These are phyloP conservation scores for Muscina levida DNA, from an alignment of 2,888 invertebrate species.

Conservation along the genomic window DNA sequence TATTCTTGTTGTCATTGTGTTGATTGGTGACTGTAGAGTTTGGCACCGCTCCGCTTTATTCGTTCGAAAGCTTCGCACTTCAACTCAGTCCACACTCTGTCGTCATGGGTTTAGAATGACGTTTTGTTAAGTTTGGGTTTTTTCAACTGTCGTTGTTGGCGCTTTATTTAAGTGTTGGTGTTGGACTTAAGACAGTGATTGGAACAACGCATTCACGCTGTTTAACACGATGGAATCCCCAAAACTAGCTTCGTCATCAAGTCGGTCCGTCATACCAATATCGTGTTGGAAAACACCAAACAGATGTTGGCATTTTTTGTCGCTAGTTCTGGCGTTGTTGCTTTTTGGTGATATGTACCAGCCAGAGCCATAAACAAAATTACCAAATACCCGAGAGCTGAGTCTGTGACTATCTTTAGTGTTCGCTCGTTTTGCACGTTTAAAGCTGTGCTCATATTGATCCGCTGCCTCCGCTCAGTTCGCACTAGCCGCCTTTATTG, in stretches of 20 bases:
- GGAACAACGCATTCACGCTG: conserved; percentile 8
- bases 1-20: no score
- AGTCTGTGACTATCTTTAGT: background rate
- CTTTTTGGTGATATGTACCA: no score
- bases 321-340: conserved; percentile 13
- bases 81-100: background rate
- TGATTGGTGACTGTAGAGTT: no score
- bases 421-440: background rate
- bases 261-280: conserved; percentile 31
- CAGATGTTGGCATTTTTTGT: conserved; percentile 38
- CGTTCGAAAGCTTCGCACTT: conserved; percentile 24
- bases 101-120: conserved; percentile 46
- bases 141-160: conserved; percentile 2
- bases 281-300: conserved; percentile 13
- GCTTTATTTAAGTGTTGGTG: background rate
- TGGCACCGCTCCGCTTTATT: no score
- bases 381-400: background rate
- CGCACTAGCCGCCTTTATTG: conserved; percentile 29
- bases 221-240: conserved; percentile 56
- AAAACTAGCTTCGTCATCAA: conserved; percentile 60
- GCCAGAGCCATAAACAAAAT: conserved; percentile 12
- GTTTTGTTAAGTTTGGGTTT: conserved; percentile 19
- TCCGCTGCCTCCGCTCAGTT: background rate
- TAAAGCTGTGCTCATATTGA: background rate
- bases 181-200: conserved; percentile 3